Conservation (phyloP, 2,797 vertebrate genomes). For the Strix occidentalis region DNA sequence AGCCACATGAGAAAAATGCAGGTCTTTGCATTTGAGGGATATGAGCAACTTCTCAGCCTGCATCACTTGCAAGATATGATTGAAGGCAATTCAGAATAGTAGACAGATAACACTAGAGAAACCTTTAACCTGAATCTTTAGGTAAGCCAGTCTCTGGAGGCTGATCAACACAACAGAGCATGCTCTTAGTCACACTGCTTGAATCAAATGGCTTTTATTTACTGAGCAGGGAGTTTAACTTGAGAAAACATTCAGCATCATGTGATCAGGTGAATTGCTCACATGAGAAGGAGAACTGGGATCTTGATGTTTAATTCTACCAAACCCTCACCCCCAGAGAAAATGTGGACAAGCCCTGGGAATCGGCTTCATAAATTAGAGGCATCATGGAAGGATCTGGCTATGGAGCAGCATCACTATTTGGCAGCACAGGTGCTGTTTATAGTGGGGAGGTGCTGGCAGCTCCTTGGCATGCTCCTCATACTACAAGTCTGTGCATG, state of each 20-base stretch:
- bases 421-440: conserved; percentile 75
- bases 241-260: not conserved
- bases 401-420: not conserved
- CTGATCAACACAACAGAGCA: not conserved
- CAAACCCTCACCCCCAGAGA: not conserved
- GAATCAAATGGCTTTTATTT: not conserved
- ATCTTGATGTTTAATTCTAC: not conserved
- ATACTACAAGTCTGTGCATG: conserved; percentile 47
- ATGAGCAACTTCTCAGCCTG: not conserved
- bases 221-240: not conserved
- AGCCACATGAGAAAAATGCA: not conserved
- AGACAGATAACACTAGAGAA: not conserved
- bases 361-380: not conserved
- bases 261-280: not conserved
- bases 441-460: not conserved
- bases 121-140: not conserved
- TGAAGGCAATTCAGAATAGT: not conserved
- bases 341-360: not conserved
- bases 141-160: not conserved
- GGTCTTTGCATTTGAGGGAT: not conserved
- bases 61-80: not conserved
- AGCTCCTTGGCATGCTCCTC: conserved; percentile 25
- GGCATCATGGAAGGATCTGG: not conserved
- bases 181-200: not conserved
- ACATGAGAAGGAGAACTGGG: not conserved